Evolutionary conservation across 2,888 invertebrate genomes (phyloP).

Genomic region (Cabera pusaria): DNA sequence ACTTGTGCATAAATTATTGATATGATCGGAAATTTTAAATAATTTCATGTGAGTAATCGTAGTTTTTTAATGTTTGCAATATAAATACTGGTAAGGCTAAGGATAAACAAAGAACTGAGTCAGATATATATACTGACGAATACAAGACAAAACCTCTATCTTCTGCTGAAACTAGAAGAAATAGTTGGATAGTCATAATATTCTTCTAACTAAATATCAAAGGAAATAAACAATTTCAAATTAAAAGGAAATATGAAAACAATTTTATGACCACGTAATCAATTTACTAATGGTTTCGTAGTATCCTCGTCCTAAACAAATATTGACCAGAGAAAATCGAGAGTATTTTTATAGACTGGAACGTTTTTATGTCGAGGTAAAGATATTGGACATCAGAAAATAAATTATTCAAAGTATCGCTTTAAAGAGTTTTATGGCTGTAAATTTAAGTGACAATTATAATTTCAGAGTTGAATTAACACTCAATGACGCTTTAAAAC

Average conservation of each 20-base stretch:
- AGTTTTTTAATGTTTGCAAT: no score
- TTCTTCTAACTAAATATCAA: neutral
- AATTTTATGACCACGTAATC: constrained; percentile 19
- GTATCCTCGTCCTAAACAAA: constrained; percentile 19
- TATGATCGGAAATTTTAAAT: constrained; percentile 6
- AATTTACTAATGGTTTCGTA: constrained; percentile 22
- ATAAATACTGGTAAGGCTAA: no score
- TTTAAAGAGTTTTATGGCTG: constrained; percentile 4
- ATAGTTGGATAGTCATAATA: no score
- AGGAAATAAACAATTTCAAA: constrained; percentile 14
- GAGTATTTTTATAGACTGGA: constrained; percentile 15
- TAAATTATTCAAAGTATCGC: constrained; percentile 2
- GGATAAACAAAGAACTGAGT: no score
- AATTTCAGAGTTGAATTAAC: constrained; percentile 17
- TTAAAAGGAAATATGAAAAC: constrained; percentile 9
- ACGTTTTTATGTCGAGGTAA: constrained; percentile 19
- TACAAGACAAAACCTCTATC: no score
- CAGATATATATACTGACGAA: no score
- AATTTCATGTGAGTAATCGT: no score
- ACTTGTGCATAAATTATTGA: constrained; percentile 8
- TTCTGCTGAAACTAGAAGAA: no score
- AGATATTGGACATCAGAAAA: no score
- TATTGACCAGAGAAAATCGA: constrained; percentile 15
- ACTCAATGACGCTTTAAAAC: constrained; percentile 19
- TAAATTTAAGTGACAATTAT: constrained; percentile 19